Conservation (phyloP, 2,113 vertebrate genomes). For the Baryphthengus martii region DNA sequence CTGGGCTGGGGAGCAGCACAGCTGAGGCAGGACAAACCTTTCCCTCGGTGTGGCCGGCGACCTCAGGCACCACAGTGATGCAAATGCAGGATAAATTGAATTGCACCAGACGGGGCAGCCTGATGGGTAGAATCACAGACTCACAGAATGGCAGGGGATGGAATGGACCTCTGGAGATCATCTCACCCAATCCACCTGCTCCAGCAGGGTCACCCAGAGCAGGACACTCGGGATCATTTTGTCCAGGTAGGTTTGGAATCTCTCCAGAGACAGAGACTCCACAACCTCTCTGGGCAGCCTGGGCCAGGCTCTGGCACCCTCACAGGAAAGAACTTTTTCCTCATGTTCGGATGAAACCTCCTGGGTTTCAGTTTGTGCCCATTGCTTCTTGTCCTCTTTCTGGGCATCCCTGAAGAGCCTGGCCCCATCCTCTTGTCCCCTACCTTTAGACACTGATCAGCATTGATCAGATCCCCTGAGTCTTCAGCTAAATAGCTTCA, state of each 20-base stretch:
- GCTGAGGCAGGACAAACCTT: not conserved
- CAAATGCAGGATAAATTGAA: not conserved
- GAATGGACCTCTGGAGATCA: not conserved
- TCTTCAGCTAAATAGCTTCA: not conserved
- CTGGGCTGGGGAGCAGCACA: not conserved
- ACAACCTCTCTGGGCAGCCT: not conserved
- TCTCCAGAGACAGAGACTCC: not conserved
- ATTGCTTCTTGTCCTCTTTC: not conserved
- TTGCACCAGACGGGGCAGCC: rapidly evolving
- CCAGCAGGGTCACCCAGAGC: not conserved
- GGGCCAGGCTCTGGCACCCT: not conserved
- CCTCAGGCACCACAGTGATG: not conserved
- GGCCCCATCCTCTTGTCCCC: not conserved
- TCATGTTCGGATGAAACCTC: not conserved
- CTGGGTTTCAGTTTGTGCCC: not conserved
- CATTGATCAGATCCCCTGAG: too few relatives aligned
- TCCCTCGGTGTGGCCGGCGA: not conserved
- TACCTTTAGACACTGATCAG: too few relatives aligned
- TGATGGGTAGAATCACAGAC: not conserved
- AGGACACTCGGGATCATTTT: not conserved
- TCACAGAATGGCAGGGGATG: not conserved
- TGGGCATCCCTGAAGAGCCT: not conserved
- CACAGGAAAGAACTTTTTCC: not conserved
- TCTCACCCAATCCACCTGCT: not conserved
- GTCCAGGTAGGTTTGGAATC: not conserved